A percentile compares a stretch with the other conserved stretches of the same genome.
phyloP scores from a whole-genome alignment of 2,113 vertebrate species.

The Phrynosoma platyrhinos region DNA sequence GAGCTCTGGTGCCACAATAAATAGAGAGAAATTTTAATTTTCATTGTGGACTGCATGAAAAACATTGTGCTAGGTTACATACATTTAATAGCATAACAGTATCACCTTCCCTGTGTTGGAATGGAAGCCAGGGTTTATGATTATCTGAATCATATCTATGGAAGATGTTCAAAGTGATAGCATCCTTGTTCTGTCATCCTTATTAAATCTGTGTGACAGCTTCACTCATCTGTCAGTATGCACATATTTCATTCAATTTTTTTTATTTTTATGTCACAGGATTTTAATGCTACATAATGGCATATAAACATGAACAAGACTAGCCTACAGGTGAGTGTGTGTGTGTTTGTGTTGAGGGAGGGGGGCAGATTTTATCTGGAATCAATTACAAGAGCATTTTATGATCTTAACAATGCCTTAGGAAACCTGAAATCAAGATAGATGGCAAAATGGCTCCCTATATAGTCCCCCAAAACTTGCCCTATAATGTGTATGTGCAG shows the following conservation, averaged over 20 bases:
- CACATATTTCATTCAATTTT: neutral
- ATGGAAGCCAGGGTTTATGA: neutral
- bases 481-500: neutral
- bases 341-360: neutral
- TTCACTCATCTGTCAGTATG: neutral
- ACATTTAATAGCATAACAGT: neutral
- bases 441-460: neutral
- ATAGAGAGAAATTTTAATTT: neutral
- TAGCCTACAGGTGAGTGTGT: neutral
- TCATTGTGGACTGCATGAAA: too few species aligned
- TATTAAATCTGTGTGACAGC: neutral
- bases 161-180: neutral
- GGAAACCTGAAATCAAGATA: neutral
- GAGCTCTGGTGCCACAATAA: neutral
- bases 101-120: neutral
- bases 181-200: neutral
- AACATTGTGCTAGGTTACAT: neutral
- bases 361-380: neutral
- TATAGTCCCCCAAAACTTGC: slow-evolving; percentile 8
- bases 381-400: neutral
- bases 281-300: slow-evolving; percentile 22
- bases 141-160: neutral
- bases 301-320: slow-evolving; percentile 22
- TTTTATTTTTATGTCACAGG: neutral
- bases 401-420: neutral